These are phyloP conservation scores for Aspiorhynchus laticeps DNA, from an alignment of 2,113 vertebrate genomes.

Conservation along the genomic window DNA sequence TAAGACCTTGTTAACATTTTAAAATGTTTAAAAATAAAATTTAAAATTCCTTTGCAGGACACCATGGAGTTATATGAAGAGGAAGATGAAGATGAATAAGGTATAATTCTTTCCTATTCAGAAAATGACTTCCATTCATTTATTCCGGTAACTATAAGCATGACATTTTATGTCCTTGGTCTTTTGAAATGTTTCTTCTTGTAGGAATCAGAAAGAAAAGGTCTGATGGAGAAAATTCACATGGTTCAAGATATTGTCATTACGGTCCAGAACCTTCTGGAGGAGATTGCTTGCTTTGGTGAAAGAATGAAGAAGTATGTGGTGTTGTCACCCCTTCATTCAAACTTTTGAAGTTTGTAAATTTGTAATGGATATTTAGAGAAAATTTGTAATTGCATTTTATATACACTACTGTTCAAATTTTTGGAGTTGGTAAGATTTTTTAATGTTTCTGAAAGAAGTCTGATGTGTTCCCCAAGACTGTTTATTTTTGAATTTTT, in stretches of 20 bases:
- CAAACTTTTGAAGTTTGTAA: neutral
- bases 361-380: neutral
- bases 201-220: slow-evolving; percentile 90
- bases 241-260: slow-evolving; percentile 96
- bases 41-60: slow-evolving; percentile 76
- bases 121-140: neutral
- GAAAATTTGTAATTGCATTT: neutral
- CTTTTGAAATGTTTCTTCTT: neutral
- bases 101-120: slow-evolving; percentile 63
- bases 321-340: neutral
- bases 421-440: neutral
- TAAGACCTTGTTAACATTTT: neutral
- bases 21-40: neutral
- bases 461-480: neutral
- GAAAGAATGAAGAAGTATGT: slow-evolving; percentile 97
- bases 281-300: slow-evolving; percentile 86
- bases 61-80: slow-evolving; percentile 85
- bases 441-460: neutral
- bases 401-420: neutral
- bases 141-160: neutral
- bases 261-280: slow-evolving; percentile 88
- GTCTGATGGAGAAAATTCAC: slow-evolving; percentile 92
- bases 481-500: too few species aligned
- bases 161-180: neutral
- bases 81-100: slow-evolving; percentile 92